Conservation (phyloP, 2,797 vertebrate genomes). For the Tachyglossus aculeatus region DNA sequence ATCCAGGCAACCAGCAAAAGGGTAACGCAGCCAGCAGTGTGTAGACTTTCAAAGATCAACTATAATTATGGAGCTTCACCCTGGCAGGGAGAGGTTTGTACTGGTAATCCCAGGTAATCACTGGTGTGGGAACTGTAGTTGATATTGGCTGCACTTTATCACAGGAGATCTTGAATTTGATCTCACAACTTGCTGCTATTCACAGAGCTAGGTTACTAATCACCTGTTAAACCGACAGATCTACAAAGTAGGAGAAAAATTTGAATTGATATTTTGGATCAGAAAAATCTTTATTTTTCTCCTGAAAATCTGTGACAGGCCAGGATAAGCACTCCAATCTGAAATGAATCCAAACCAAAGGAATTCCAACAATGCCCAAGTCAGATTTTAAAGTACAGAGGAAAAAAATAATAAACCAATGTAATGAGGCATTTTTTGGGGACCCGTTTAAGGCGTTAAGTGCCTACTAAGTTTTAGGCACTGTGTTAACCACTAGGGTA, state of each 20-base stretch:
- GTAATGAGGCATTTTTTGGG: too few relatives aligned
- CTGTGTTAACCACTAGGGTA: too few relatives aligned
- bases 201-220: not conserved
- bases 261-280: too few relatives aligned
- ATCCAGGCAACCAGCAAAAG: constrained; percentile 29
- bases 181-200: constrained; percentile 1
- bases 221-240: not conserved
- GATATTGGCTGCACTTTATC: constrained; percentile 23
- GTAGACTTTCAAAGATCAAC: constrained; percentile 40
- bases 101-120: constrained; percentile 42
- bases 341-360: too few relatives aligned
- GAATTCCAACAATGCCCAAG: too few relatives aligned
- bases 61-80: constrained; percentile 42
- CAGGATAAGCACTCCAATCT: too few relatives aligned
- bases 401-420: too few relatives aligned
- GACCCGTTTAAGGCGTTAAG: too few relatives aligned
- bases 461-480: too few relatives aligned
- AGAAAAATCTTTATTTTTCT: too few relatives aligned
- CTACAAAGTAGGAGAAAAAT: not conserved
- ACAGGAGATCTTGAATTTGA: not conserved
- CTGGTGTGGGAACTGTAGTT: constrained; percentile 32
- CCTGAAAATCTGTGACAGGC: too few relatives aligned
- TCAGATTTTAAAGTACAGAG: too few relatives aligned
- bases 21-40: constrained; percentile 38
- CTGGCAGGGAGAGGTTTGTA: constrained; percentile 3